Evolutionary conservation across 2,888 invertebrate genomes (phyloP), one percentile per base, ranked within the genome.

Genomic region (Ectobius pallidus): DNA sequence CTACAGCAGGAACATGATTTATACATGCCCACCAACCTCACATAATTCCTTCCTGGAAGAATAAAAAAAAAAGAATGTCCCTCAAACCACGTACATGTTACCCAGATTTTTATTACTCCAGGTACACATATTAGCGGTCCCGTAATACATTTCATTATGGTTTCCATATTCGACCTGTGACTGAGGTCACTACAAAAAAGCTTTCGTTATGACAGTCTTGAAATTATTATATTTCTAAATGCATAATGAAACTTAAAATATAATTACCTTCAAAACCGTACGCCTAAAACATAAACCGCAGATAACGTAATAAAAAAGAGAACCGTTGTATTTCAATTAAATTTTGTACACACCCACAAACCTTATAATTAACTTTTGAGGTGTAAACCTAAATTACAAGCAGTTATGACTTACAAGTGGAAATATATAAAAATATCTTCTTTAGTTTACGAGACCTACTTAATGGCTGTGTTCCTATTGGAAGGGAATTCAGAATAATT

Each of bases 31-130:
- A 30, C 14, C n/a, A 25, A n/a, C 11, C 22, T 27, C 55, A 55
- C 14, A 55, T 55, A 55, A 58, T 32, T 58, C n/a, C 58, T 58
- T 58, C 58, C 58, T n/a, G 58, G 58, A 58, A 58, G n/a, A n/a
- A n/a, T n/a, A n/a, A n/a, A n/a, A n/a, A n/a, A n/a, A n/a, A n/a
- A 58, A 58, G 14, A 14, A 14, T 30, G 58, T 58, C 30, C n/a
- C 16, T 58, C 18, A 27, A 58, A n/a, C 14, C n/a, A n/a, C 18
- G 27, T 58, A 32, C n/a, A 25, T 58, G 58, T 30, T n/a, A n/a
- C 58, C 30, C 58, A 30, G n/a, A 25, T 58, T 58, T 58, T 58
- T 58, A 58, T 58, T 58, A 58, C 6, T 30, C 58, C 58, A 30
- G 16, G n/a, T 27, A n/a, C 30, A n/a, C 30, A 30, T 32, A 58